phyloP scores from a whole-genome alignment of 2,113 vertebrate species.

The Beaufortia kweichowensis region DNA sequence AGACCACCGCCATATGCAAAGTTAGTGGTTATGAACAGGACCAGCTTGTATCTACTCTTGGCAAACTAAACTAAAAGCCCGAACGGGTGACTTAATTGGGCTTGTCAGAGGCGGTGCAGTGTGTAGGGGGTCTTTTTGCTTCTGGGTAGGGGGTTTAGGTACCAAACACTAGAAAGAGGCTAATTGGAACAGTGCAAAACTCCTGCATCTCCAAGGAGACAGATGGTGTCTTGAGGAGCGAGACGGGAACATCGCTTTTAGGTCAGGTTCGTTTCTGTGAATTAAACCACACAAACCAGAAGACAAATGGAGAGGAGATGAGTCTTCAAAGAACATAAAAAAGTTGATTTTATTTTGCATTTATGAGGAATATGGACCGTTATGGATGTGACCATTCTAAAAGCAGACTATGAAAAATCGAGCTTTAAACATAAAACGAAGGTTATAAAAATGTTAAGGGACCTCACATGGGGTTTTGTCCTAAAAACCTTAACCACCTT shows the following conservation, averaged over 20 bases:
- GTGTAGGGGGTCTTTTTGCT: slow-evolving; percentile 7
- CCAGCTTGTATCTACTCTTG: slow-evolving; percentile 3
- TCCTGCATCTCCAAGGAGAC: slow-evolving; percentile 43
- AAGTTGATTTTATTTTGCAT: no score
- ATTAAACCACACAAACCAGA: no score
- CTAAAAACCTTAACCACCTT: slow-evolving; percentile 22
- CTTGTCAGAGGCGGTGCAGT: slow-evolving; percentile 14
- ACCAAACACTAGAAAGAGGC: slow-evolving; percentile 9
- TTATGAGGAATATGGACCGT: no score
- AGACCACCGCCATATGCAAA: not conserved
- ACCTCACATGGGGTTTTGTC: no score
- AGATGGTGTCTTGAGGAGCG: slow-evolving; percentile 11
- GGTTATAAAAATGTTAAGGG: no score
- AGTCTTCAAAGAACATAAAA: no score
- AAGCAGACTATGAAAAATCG: no score
- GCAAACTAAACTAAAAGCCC: not conserved
- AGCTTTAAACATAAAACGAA: no score
- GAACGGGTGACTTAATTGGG: slow-evolving; percentile 19
- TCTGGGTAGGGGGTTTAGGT: slow-evolving; percentile 7
- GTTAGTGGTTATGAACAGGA: not conserved
- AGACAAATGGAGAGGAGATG: no score
- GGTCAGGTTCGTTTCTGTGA: slow-evolving; percentile 24
- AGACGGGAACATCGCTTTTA: slow-evolving; percentile 7
- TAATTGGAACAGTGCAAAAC: slow-evolving; percentile 45
- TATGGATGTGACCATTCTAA: no score